Base-by-base conservation (phyloP, 2,888 invertebrate species). In the Acanthosoma haemorrhoidale region DNA sequence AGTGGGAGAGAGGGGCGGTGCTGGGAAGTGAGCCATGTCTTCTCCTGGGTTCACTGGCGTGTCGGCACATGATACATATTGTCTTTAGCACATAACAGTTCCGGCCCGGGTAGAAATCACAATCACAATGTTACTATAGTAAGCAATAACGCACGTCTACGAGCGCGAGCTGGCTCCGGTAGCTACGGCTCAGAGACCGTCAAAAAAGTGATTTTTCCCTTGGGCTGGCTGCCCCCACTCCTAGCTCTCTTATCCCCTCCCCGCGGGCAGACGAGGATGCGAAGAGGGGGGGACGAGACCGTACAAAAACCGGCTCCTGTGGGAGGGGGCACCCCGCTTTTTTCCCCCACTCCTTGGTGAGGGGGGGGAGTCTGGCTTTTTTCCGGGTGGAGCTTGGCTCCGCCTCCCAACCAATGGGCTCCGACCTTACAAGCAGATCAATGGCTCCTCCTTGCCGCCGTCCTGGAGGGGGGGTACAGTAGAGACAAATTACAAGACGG, bases 171-270 rank as follows among this genome's bases (percentile, higher is more conserved):
- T 63, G 67, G 66, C 15, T 66, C 68, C 63, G 69, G 70, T 13
- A 64, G 36, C 64, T 36, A 64, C 64, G 64, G 64, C 64, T 64
- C 64, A 41, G 64, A 64, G 64, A 73, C 71, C 67, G 70, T 71
- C 70, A 71, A 73, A 73, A 73, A 73, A 73, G 73, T 73, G 73
- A 73, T 73, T 73, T 73, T 71, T 73, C 71, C 73, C 59, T 39
- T 41, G 41, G 70, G 60, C 41, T 36, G 38, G 43, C 51, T 29
- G 31, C 21, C 51, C 70, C 67, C 67, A 69, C 64, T 51, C 67
- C 67, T 31, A 34, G 34, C 18, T 61, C 51, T 41, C 64, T 29
- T 18, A 25, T 39, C 63, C 41, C 72, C 64, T 61, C 70, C 60
- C 31, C 69, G 11, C 70, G 36, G 58, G 15, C 51, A 36, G 31